phyloP scores from a whole-genome alignment of 2,797 vertebrate species.

The Botia kubotai region DNA sequence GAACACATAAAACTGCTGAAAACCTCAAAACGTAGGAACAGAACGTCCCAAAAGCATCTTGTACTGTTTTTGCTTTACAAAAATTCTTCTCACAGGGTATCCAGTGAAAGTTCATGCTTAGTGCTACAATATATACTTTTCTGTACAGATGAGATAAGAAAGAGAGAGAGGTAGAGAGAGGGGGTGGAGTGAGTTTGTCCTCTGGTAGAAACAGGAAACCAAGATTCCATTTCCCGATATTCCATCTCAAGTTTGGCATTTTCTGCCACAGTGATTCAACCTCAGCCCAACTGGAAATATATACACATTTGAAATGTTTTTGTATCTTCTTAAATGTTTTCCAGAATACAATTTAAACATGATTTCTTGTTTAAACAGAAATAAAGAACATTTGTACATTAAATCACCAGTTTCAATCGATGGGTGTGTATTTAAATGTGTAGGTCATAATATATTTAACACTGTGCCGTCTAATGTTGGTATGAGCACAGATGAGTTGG shows the following conservation, averaged over 20 bases:
- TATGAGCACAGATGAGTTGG: too few species aligned
- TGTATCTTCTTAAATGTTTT: constrained; percentile 5
- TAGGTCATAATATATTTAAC: too few species aligned
- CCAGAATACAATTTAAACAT: constrained; percentile 4
- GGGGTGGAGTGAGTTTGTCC: neutral
- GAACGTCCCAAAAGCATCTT: neutral
- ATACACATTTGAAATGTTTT: neutral
- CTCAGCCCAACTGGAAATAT: neutral
- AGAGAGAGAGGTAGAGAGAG: neutral
- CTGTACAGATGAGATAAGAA: neutral
- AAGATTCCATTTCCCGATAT: constrained; percentile 37
- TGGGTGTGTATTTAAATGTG: too few species aligned
- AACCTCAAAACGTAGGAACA: neutral
- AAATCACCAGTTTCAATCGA: too few species aligned
- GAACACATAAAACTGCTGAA: neutral
- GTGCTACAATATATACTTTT: neutral
- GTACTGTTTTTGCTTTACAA: neutral
- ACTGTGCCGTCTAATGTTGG: too few species aligned
- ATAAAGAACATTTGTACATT: too few species aligned
- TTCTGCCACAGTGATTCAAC: neutral
- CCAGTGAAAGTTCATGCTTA: neutral
- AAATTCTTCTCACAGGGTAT: neutral
- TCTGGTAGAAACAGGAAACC: constrained; percentile 10
- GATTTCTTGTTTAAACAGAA: neutral
- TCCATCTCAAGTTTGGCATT: neutral